A percentile compares a stretch with the other conserved stretches of the same genome.
These are phyloP conservation scores for Trissolcus brochymenae DNA, from an alignment of 2,888 invertebrate species.

Conservation along the genomic window DNA sequence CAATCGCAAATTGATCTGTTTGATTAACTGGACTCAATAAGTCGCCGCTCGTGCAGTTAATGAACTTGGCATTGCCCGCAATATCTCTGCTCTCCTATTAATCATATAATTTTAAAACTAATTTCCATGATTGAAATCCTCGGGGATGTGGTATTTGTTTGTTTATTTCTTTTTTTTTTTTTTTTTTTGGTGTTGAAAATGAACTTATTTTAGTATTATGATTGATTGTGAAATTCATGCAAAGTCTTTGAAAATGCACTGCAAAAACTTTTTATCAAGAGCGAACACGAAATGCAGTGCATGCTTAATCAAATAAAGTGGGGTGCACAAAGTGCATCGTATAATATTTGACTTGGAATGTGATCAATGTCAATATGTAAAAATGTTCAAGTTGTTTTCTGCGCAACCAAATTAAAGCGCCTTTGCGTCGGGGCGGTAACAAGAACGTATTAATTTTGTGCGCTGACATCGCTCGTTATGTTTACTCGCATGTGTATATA, in stretches of 20 bases:
- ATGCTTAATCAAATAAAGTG: constrained; percentile 35
- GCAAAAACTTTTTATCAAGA: constrained; percentile 37
- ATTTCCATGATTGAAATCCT: no score
- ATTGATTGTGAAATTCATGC: constrained; percentile 36
- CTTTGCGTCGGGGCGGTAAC: constrained; percentile 32
- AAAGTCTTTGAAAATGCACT: constrained; percentile 25
- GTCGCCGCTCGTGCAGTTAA: constrained; percentile 24
- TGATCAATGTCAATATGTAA: constrained; percentile 48
- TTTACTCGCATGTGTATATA: constrained; percentile 13
- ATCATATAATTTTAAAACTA: no score
- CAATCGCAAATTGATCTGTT: constrained; percentile 30
- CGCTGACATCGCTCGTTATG: constrained; percentile 38
- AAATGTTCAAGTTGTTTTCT: constrained; percentile 39
- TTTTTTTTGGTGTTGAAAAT: no score
- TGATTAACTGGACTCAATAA: constrained; percentile 27
- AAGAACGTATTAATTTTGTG: constrained; percentile 40
- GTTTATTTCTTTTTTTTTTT: no score
- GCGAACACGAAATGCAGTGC: constrained; percentile 16
- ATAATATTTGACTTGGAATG: constrained; percentile 44
- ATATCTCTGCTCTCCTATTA: neutral
- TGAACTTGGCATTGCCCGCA: constrained; percentile 12
- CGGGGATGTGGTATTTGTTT: no score
- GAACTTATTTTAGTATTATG: constrained; percentile 22
- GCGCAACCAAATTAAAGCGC: constrained; percentile 34
- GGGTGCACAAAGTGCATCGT: constrained; percentile 27